phyloP scores from a whole-genome alignment of 2,888 invertebrate genomes.

The Choreutis nemorana region DNA sequence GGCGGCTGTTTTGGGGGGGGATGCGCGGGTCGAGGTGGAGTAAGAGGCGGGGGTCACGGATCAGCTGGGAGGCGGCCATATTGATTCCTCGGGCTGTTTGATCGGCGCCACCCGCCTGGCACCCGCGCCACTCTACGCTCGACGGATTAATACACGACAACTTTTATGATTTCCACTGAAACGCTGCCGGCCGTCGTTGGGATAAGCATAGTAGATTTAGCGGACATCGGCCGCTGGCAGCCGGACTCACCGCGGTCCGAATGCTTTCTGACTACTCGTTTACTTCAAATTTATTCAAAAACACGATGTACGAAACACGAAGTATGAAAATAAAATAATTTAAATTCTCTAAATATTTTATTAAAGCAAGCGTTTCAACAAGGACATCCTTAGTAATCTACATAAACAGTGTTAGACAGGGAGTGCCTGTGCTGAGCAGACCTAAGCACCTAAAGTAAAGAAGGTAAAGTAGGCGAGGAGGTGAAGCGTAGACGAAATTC shows the following conservation, averaged over 20 bases:
- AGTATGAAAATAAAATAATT: no score
- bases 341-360: no score
- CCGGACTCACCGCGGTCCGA: no score
- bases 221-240: not conserved
- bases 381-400: no score
- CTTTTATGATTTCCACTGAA: conserved; percentile 65
- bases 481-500: conserved; percentile 49
- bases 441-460: conserved; percentile 32
- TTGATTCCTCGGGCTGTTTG: conserved; percentile 65
- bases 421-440: no score
- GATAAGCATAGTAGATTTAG: no score
- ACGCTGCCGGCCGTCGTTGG: conserved; percentile 36
- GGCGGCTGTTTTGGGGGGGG: conserved; percentile 6
- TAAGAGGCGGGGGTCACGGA: conserved; percentile 57
- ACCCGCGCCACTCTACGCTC: conserved; percentile 23
- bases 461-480: conserved; percentile 18
- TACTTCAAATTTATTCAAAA: no score
- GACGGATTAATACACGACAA: conserved; percentile 61
- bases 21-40: conserved; percentile 16
- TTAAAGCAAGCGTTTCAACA: no score
- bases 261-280: no score
- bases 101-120: conserved; percentile 51
- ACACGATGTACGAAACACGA: no score
- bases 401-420: no score
- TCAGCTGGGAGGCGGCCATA: conserved; percentile 66